These are phyloP conservation scores for Craseonycteris thonglongyai DNA, from an alignment of 2,113 vertebrate species.

Conservation along the genomic window DNA sequence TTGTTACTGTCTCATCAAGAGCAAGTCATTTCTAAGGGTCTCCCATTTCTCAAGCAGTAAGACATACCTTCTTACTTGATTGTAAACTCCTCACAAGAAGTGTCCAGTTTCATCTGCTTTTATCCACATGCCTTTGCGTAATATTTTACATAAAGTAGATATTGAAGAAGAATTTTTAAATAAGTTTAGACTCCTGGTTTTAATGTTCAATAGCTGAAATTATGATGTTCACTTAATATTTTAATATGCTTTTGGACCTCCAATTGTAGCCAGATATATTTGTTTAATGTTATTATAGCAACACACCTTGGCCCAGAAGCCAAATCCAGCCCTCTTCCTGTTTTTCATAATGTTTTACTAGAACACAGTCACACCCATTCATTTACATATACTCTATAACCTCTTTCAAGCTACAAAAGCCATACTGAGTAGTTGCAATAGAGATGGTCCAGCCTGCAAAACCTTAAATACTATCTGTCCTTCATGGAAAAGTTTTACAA, in stretches of 20 bases:
- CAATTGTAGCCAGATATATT: background rate
- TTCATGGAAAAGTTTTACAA: background rate
- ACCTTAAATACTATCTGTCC: background rate
- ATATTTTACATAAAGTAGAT: background rate
- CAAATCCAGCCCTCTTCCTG: background rate
- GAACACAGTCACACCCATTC: background rate
- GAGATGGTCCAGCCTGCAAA: background rate
- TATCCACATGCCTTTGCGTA: background rate
- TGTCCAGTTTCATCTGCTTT: background rate
- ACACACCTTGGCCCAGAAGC: background rate
- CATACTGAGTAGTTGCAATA: background rate
- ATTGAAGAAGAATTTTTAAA: background rate
- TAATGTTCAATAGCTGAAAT: background rate
- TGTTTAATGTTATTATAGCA: background rate
- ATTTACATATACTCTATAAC: background rate
- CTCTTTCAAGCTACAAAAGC: background rate
- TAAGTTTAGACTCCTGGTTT: background rate
- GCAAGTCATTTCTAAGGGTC: background rate
- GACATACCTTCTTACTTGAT: background rate
- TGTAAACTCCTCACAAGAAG: background rate
- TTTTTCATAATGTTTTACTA: background rate
- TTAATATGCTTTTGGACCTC: background rate
- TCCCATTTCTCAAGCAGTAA: background rate
- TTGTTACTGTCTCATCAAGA: background rate
- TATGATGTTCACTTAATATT: background rate